Base-by-base conservation (phyloP, 2,113 vertebrate genomes). In the Perca fluviatilis region DNA sequence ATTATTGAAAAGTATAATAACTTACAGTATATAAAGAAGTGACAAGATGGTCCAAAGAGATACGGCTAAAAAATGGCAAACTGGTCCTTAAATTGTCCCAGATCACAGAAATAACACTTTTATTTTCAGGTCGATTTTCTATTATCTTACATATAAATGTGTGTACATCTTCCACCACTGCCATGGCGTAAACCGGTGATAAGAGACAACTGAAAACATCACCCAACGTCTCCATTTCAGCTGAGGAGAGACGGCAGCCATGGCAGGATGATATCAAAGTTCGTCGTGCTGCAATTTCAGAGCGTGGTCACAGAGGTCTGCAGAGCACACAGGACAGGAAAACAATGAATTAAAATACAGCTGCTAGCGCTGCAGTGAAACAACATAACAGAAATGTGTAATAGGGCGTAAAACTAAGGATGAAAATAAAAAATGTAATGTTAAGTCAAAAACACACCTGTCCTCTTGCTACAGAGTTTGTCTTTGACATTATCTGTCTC, bases 291-390 rank as follows among this genome's bases (percentile, higher is more conserved):
- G 92, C 79, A 96, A 95, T 90, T 96, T 95, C 75, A 99, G 95
- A n/a, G 97, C 96, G 3, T 99, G 96, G 94, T 99, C 98, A 56
- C 98, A 99, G 2, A 99, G 95, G 89, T 99, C 98, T 99, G 95
- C n/a, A 2, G 79, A 93, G 79, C 79, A 18, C 89, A n/a, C 15
- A 57, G 6, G 25, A 80, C 18, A 30, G 4, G 15, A 53, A 49
- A 43, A 36, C 5, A 25, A 12, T 6, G 6, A 19, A 33, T 60
- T 33, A 9, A 23, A 49, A 50, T 8, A 46, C 25, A 53, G 18
- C 6, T 0, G 7, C 21, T 40, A 16, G 7, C 0, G 5, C 21
- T 40, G 21, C 10, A 30, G 18, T 1, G 27, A 11, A 56, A 62
- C 3, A 13, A 46, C 14, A 67, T 15, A 23, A 36, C 11, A 56